Conservation (phyloP, 2,888 invertebrate genomes). For the Pyrrhia umbra region DNA sequence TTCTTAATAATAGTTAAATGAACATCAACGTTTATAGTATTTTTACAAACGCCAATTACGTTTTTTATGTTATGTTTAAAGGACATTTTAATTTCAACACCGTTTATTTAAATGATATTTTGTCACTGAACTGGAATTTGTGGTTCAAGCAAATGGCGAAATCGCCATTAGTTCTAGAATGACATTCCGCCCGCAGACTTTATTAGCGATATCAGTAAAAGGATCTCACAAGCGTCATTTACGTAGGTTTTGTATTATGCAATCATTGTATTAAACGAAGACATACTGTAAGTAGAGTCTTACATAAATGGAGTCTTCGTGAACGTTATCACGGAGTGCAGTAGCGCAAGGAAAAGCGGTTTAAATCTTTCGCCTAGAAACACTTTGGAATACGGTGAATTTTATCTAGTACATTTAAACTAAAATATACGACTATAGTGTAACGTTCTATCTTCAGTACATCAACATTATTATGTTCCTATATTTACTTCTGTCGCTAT, state of each 20-base stretch:
- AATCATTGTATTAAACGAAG: slow-evolving; percentile 30
- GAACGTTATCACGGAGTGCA: slow-evolving; percentile 71
- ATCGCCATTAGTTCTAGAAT: slow-evolving; percentile 29
- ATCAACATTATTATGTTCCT: background rate
- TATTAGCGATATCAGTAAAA: slow-evolving; percentile 51
- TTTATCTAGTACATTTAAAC: slow-evolving; percentile 30
- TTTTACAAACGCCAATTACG: background rate
- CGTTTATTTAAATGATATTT: background rate
- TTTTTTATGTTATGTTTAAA: background rate
- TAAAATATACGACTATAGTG: background rate
- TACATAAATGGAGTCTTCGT: slow-evolving; percentile 69
- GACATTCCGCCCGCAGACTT: slow-evolving; percentile 27
- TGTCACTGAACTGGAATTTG: slow-evolving; percentile 5
- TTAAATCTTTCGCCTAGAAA: slow-evolving; percentile 55
- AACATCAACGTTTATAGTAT: background rate
- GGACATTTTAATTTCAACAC: background rate
- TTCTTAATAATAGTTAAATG: background rate
- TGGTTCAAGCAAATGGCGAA: slow-evolving; percentile 11
- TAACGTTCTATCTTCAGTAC: background rate
- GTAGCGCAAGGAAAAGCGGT: slow-evolving; percentile 64
- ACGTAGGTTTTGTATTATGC: slow-evolving; percentile 33
- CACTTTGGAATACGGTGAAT: slow-evolving; percentile 37
- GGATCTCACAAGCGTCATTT: slow-evolving; percentile 37
- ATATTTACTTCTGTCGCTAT: slow-evolving; percentile 5
- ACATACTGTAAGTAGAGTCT: slow-evolving; percentile 34